Evolutionary conservation across 2,797 vertebrate species (phyloP), one percentile per base, ranked within the genome.

Genomic region (Pseudochirops cupreus): DNA sequence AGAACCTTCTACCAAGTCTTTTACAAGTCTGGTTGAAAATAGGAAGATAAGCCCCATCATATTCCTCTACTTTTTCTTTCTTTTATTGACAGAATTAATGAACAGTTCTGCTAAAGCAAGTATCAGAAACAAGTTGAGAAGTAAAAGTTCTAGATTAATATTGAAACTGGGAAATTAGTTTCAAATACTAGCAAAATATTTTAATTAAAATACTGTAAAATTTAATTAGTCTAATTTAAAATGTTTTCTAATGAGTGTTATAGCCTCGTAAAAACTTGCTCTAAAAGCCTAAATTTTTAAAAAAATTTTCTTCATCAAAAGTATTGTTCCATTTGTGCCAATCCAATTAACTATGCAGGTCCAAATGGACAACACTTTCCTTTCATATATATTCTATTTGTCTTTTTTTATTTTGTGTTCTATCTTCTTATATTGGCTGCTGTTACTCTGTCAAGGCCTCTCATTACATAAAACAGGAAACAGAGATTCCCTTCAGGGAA

Each of bases 41-140:
- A 54, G 56, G 90, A 90, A 62, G n/a, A 52, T 3, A 50, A 39
- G 21, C 31, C 21, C 33, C 14, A 54, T 93, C 24, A 95, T 13
- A 50, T 90, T n/a, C 21, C 94, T 93, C 24, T 93, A 0, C 52
- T 92, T 96, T 56, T 46, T 94, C 87, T 91, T 56, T 46, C n/a
- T 91, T 96, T 90, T 58, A 50, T 67, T 92, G 57, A 97, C 16
- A 21, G 67, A 74, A 74, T 74, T n/a, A 62, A 39, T 74, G n/a
- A 74, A 14, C 33, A 74, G 91, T 55, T 92, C 29, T 21, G 55
- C 31, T 54, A 9, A 91, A 87, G 94, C 9, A 24, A 92, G 87
- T 29, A 46, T 3, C 26, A 74, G 96, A 91, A 91, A 21, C n/a
- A 91, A 90, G 46, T 93, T 95, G 56, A 91, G 91, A 91, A 53